Percentiles rank a stretch among this genome's conserved stretches.
These are phyloP conservation scores for Erpetoichthys calabaricus DNA, from an alignment of 2,797 vertebrate genomes.

Conservation along the genomic window DNA sequence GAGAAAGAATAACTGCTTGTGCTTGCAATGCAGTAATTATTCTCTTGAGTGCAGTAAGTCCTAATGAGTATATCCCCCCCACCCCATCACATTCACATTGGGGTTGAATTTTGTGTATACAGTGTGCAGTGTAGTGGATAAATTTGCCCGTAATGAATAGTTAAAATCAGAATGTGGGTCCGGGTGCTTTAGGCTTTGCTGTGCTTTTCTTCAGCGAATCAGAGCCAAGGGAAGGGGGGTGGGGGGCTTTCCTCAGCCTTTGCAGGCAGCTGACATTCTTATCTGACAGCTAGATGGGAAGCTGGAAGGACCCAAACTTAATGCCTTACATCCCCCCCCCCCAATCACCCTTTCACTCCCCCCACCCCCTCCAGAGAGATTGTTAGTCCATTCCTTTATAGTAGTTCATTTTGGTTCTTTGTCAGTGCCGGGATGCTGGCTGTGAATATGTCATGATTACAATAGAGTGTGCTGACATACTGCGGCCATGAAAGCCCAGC, in stretches of 20 bases:
- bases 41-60: conserved; percentile 14
- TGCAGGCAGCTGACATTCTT: conserved; percentile 51
- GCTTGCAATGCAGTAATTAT: conserved; percentile 12
- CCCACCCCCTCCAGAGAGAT: conserved; percentile 36
- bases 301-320: conserved; percentile 71
- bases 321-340: conserved; percentile 19
- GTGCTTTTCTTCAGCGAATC: conserved; percentile 17
- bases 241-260: conserved; percentile 25
- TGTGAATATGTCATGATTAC: conserved; percentile 79
- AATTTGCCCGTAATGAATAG: too few relatives aligned
- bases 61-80: conserved; percentile 5
- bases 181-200: conserved; percentile 19
- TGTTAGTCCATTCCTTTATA: conserved; percentile 60
- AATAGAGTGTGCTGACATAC: conserved; percentile 70
- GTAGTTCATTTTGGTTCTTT: conserved; percentile 71
- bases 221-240: conserved; percentile 25
- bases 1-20: background rate
- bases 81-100: too few relatives aligned
- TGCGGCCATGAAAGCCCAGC: conserved; percentile 96
- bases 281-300: conserved; percentile 68
- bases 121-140: background rate
- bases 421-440: conserved; percentile 67
- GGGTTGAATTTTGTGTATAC: conserved; percentile 28
- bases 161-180: background rate
- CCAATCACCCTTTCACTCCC: conserved; percentile 27